Evolutionary conservation across 1,140 invertebrate species (phyloP).

Genomic region (Eumeta japonica): DNA sequence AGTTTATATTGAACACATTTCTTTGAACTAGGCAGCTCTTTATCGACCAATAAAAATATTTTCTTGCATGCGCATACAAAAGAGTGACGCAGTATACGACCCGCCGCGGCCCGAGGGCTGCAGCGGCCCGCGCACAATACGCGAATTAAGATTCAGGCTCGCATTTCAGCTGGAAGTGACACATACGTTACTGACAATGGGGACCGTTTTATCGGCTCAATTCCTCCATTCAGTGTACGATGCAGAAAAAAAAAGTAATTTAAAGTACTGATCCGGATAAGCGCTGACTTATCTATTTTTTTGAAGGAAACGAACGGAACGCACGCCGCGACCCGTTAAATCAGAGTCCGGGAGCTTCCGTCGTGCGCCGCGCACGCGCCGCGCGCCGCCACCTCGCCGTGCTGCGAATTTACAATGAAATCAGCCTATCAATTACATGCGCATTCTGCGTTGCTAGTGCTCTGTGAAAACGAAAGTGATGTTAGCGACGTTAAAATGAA

Average conservation of each 20-base stretch:
- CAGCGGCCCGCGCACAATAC: too few relatives aligned
- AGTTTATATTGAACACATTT: too few relatives aligned
- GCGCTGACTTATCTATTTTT: conserved; percentile 36
- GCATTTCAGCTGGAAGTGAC: conserved; percentile 35
- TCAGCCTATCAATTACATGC: too few relatives aligned
- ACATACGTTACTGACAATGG: conserved; percentile 37
- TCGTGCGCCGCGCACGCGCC: conserved; percentile 34
- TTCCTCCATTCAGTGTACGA: conserved; percentile 39
- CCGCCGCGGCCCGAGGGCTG: too few relatives aligned
- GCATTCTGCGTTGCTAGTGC: too few relatives aligned
- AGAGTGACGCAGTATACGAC: too few relatives aligned
- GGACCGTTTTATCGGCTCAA: conserved; percentile 35
- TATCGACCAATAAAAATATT: too few relatives aligned
- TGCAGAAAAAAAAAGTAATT: conserved; percentile 45
- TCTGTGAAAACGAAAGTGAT: too few relatives aligned
- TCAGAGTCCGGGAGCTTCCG: conserved; percentile 39
- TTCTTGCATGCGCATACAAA: too few relatives aligned
- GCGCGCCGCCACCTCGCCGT: conserved; percentile 20
- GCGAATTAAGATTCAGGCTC: conserved; percentile 25
- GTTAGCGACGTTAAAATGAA: too few relatives aligned
- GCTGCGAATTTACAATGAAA: too few relatives aligned
- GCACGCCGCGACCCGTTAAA: conserved; percentile 45
- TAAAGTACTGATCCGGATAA: conserved; percentile 34
- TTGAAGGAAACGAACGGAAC: conserved; percentile 43
- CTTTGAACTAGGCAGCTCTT: too few relatives aligned